phyloP scores from a whole-genome alignment of 1,140 invertebrate genomes.

The Uloborus diversus region DNA sequence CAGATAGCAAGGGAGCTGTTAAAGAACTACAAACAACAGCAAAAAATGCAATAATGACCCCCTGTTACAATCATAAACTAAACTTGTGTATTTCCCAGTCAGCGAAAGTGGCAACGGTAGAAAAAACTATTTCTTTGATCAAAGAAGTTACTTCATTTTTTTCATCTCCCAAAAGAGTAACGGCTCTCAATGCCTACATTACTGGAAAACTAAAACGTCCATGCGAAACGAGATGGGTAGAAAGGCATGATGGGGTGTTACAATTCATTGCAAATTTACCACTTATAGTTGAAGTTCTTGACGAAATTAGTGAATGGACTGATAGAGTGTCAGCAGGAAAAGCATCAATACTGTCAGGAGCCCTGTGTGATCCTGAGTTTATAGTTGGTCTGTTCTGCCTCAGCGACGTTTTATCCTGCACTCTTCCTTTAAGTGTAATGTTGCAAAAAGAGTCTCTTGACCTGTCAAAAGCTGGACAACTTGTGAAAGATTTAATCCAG shows the following conservation, averaged over 20 bases:
- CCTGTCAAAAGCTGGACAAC: too few relatives aligned
- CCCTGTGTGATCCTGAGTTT: too few relatives aligned
- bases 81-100: not conserved
- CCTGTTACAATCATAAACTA: not conserved
- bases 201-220: not conserved
- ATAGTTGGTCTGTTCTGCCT: too few relatives aligned
- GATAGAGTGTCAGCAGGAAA: not conserved
- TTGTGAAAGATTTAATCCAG: too few relatives aligned
- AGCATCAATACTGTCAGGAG: not conserved
- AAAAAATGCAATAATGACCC: too few relatives aligned
- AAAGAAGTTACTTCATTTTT: too few relatives aligned
- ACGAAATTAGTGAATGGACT: not conserved
- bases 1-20: not conserved
- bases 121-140: too few relatives aligned
- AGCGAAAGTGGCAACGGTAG: not conserved
- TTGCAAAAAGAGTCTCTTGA: too few relatives aligned
- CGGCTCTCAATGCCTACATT: too few relatives aligned
- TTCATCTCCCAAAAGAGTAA: too few relatives aligned
- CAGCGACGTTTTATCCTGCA: too few relatives aligned
- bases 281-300: not conserved
- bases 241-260: slow-evolving; percentile 1
- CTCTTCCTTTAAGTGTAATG: too few relatives aligned
- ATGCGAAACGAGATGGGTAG: slow-evolving; percentile 4
- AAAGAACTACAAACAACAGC: not conserved
- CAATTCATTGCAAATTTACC: not conserved